Base-by-base conservation (phyloP, 2,888 invertebrate genomes). In the Mellilla xanthometata region DNA sequence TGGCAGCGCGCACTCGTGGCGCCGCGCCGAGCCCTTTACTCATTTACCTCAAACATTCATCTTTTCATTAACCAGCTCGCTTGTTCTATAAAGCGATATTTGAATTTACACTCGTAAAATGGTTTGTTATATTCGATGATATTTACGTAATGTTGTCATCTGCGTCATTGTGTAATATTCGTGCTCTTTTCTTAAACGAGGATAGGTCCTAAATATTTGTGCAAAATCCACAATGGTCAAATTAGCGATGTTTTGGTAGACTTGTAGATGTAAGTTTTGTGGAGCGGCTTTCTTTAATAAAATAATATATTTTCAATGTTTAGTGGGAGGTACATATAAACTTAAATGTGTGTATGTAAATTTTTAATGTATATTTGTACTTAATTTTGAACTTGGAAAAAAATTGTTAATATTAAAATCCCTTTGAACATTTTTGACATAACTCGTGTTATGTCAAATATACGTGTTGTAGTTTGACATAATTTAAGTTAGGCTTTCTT, bases 21-120 rank as follows among this genome's bases (percentile, higher is more conserved):
- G 73, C 75, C 77, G 8, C n/a, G 24, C 24, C 7, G 24, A 65
- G 59, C 55, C 65, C 72, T 67, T 71, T 77, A 75, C 69, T 63
- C 68, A 75, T 73, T 77, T 71, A 75, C 73, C 68, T 72, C 65
- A 67, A 76, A 68, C 76, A 83, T 83, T 82, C 78, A 82, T 80
- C 73, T 74, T 73, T 63, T 56, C 56, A 61, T 61, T 60, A 77
- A 77, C 65, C 68, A 56, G 70, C 69, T 68, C 71, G 57, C 63
- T 67, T 46, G 48, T 54, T 67, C 64, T 68, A 66, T 67, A 66
- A 33, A 65, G 60, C 68, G 67, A 69, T 68, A 68, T 71, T 80
- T 72, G 65, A 74, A 72, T 76, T 54, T 52, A 62, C 67, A 59
- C 59, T 58, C 53, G 52, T n/a, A 39, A 46, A 47, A 52, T 50